Conservation (phyloP, 1,140 invertebrate species). For the Polypedilum pembai region DNA sequence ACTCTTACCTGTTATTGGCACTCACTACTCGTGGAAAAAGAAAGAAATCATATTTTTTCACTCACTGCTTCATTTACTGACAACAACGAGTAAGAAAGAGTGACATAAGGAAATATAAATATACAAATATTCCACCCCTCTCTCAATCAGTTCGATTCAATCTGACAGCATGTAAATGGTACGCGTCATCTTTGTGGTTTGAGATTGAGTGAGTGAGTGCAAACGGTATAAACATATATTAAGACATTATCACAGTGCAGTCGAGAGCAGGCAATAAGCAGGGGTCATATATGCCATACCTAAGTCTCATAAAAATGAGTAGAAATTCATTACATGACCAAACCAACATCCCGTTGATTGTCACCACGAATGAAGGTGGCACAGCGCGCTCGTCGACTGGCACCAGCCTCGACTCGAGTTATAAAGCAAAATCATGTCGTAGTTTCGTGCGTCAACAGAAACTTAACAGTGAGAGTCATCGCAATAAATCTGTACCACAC, state of each 20-base stretch:
- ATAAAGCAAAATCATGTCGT: conserved; percentile 29
- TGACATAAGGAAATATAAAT: neutral
- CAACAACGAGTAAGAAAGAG: neutral
- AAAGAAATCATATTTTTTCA: neutral
- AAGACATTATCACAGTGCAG: neutral
- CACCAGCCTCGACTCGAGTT: neutral
- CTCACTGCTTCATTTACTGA: neutral
- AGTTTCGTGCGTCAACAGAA: conserved; percentile 30
- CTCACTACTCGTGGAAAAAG: neutral
- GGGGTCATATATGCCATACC: conserved; percentile 11
- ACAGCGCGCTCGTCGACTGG: conserved; percentile 13
- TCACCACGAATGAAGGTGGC: conserved; percentile 29
- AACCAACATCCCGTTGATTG: conserved; percentile 27
- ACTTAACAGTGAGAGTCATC: conserved; percentile 27
- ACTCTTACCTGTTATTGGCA: too few species aligned
- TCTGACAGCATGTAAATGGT: neutral
- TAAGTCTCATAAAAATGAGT: conserved; percentile 22
- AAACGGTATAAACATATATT: too few species aligned
- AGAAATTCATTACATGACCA: conserved; percentile 25
- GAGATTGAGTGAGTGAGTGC: too few species aligned
- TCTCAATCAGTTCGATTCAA: neutral
- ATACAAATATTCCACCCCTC: neutral
- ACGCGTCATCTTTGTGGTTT: neutral
- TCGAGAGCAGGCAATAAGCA: neutral
- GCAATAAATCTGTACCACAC: conserved; percentile 32